Base-by-base conservation (phyloP, 2,888 invertebrate genomes). In the Spicauda simplicius region DNA sequence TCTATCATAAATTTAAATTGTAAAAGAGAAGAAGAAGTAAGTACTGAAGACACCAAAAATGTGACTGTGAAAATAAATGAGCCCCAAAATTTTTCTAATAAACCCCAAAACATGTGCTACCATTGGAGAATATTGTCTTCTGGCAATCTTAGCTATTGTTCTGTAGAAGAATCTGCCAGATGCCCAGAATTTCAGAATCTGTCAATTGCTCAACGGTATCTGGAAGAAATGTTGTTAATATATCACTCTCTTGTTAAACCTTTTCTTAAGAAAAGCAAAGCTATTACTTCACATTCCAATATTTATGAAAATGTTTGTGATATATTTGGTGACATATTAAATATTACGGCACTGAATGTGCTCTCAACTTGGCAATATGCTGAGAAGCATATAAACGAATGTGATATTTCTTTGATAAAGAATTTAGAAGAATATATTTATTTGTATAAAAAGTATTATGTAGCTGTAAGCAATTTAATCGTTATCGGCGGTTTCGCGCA, bases 401-500 rank as follows among this genome's bases (percentile, higher is more conserved):
- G 94, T 82, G 95, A 96, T 88, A 94, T 97, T 79, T 90, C 95
- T 60, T 94, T 96, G 77, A 93, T 97, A 75, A 95, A 95, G 80
- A 94, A 95, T 87, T 93, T 95, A 80, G 95, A 96, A 78, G 97
- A 97, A 86, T 95, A 94, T 86, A 94, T 96, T 80, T 94, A 94
- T 80, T 93, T 96, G 71, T 96, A 96, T 82, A 95, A 94, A 83
- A 94, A 94, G 82, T 97, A 97, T 91, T 94, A 96, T 56, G 93
- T 95, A 85, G 94, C 95, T 76, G 93, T 96, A 82, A 96, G 96
- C 85, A 96, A 96, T 93, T 94, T 96, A 71, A 95, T 95, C 79
- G 95, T 96, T 74, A 93, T 96, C 71, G 95, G 95, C 78, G 97
- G 96, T 45, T 96, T 96, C 79, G 81, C 90, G 54, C 95, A 95